Conservation (phyloP, 1,140 invertebrate genomes). For the Augochlora pura region DNA sequence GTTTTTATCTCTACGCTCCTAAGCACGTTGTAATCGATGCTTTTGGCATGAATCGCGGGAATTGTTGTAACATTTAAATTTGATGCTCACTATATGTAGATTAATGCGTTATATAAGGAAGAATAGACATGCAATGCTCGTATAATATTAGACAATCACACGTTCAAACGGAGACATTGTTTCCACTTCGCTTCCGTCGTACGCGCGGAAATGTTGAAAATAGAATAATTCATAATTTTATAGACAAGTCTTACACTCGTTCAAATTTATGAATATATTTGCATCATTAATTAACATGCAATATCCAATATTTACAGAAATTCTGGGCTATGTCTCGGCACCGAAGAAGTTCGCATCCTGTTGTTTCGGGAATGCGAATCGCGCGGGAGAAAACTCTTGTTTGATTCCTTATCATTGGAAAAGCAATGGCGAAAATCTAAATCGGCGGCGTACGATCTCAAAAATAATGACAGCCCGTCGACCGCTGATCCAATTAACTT, state of each 20-base stretch:
- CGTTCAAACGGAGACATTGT: constrained; percentile 23
- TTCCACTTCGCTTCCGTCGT: background rate
- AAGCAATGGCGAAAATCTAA: constrained; percentile 49
- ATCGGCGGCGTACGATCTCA: constrained; percentile 26
- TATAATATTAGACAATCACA: constrained; percentile 30
- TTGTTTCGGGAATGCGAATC: constrained; percentile 93
- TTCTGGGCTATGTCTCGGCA: constrained; percentile 76
- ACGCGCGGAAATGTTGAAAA: background rate
- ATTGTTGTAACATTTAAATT: constrained; percentile 30
- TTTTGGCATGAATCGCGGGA: background rate
- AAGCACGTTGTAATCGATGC: background rate
- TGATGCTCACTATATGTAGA: constrained; percentile 14
- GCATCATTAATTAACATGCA: background rate
- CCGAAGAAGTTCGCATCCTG: constrained; percentile 87
- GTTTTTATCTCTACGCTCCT: background rate
- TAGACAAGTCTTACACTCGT: background rate
- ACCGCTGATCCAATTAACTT: constrained; percentile 11
- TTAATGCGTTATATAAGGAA: constrained; percentile 31
- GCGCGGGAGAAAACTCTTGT: constrained; percentile 89
- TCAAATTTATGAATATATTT: background rate
- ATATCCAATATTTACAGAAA: constrained; percentile 24
- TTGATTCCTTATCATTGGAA: constrained; percentile 87
- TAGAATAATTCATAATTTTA: background rate
- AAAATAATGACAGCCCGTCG: constrained; percentile 25
- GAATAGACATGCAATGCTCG: constrained; percentile 3